These are phyloP conservation scores for Aleadryas rufinucha DNA, from an alignment of 2,113 vertebrate genomes.

Conservation along the genomic window DNA sequence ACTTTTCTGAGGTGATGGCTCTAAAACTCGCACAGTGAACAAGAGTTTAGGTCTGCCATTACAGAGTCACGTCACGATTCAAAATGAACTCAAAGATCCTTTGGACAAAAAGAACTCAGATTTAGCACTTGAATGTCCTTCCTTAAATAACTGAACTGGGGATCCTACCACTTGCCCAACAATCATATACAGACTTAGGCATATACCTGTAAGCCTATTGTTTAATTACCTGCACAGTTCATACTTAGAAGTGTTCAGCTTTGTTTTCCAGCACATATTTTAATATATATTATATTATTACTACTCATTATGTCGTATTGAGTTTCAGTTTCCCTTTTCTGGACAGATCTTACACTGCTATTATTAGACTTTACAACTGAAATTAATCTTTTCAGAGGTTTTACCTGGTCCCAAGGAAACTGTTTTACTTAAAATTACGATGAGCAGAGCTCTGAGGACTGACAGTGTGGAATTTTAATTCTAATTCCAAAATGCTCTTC, in stretches of 20 bases:
- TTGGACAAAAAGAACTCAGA: not conserved
- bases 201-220: not conserved
- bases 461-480: not conserved
- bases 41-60: not conserved
- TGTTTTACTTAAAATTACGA: constrained; percentile 4
- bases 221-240: not conserved
- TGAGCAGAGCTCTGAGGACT: not conserved
- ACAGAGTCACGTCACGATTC: not conserved
- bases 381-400: constrained; percentile 35
- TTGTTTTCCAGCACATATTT: not conserved
- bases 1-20: not conserved
- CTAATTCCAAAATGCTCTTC: not conserved
- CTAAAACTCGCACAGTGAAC: not conserved
- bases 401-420: not conserved
- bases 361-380: constrained; percentile 26
- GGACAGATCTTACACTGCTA: not conserved
- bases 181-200: not conserved
- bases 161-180: not conserved
- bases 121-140: not conserved
- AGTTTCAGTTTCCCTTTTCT: not conserved
- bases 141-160: not conserved
- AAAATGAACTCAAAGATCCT: not conserved
- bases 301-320: not conserved
- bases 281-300: not conserved
- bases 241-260: not conserved